Conservation (phyloP, 2,797 vertebrate genomes). For the Borostomias antarcticus region DNA sequence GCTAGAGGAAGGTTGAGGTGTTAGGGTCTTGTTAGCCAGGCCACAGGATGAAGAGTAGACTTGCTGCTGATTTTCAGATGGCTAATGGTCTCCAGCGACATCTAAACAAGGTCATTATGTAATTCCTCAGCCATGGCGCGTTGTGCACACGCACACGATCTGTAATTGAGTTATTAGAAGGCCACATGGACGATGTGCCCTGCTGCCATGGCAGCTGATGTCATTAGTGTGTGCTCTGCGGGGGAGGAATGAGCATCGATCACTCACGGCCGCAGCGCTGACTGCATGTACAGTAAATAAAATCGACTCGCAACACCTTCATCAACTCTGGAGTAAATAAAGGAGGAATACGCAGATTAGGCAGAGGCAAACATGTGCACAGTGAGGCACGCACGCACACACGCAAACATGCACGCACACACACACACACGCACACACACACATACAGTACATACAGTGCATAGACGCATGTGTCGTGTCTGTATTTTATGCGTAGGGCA, state of each 20-base stretch:
- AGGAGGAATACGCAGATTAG: background rate
- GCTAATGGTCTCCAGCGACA: constrained; percentile 30
- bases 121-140: constrained; percentile 40
- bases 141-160: constrained; percentile 27
- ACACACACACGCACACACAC: no score
- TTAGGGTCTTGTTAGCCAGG: no score
- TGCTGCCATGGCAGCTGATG: background rate
- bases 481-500: no score
- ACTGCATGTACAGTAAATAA: background rate
- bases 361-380: background rate
- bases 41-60: background rate
- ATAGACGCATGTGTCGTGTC: no score
- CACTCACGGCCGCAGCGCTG: background rate
- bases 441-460: no score
- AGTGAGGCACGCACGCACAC: no score
- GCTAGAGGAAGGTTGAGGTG: no score
- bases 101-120: constrained; percentile 43
- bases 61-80: background rate
- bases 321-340: background rate
- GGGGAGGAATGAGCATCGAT: background rate
- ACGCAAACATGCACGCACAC: no score
- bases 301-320: background rate
- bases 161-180: constrained; percentile 37
- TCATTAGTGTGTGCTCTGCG: background rate
- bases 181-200: constrained; percentile 11